phyloP scores from a whole-genome alignment of 1,140 invertebrate genomes.

The Araneus ventricosus region DNA sequence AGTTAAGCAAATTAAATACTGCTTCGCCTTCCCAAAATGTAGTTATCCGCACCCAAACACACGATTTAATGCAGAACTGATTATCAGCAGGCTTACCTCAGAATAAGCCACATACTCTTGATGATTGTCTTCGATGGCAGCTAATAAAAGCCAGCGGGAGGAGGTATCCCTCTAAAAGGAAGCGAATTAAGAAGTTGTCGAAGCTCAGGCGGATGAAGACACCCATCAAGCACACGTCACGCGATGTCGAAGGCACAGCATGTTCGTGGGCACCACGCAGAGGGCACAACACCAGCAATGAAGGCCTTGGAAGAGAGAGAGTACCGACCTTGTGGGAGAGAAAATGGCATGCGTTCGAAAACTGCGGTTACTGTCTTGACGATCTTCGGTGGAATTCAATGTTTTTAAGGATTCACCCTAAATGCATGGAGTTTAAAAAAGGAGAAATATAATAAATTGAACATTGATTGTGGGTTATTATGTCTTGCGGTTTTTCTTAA shows the following conservation, averaged over 20 bases:
- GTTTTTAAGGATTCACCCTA: background rate
- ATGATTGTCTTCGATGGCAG: background rate
- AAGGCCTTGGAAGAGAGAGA: background rate
- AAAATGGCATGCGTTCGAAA: background rate
- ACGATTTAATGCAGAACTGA: too few species aligned
- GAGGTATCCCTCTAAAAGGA: background rate
- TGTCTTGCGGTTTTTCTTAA: too few species aligned
- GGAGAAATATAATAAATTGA: too few species aligned
- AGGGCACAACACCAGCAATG: background rate
- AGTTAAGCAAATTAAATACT: too few species aligned
- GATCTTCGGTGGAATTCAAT: background rate
- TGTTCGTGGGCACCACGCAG: background rate
- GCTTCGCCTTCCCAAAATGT: too few species aligned
- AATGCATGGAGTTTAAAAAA: too few species aligned
- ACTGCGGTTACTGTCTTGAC: background rate
- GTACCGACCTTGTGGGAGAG: background rate
- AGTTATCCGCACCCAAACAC: too few species aligned
- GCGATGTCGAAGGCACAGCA: conserved; percentile 13
- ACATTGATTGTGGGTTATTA: too few species aligned
- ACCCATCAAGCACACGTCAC: conserved; percentile 35
- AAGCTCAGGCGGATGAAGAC: conserved; percentile 38
- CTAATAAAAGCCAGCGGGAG: background rate
- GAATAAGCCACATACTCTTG: background rate
- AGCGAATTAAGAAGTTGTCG: background rate
- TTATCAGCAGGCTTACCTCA: background rate